Base-by-base conservation (phyloP, 2,888 invertebrate species). In the Tromatobia lineatoria region DNA sequence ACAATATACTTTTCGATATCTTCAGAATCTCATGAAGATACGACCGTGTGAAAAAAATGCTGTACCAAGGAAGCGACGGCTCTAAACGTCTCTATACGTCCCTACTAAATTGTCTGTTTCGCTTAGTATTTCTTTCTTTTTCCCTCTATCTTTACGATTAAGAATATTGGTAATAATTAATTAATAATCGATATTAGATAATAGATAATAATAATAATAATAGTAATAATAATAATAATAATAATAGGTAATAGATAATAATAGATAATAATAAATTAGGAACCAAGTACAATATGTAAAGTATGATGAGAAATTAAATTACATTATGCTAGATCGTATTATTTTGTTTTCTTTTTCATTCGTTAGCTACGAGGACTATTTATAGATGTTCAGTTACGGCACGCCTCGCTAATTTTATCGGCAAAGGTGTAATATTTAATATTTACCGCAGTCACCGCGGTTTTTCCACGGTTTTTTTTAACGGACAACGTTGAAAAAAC, bases 201-300 rank as follows among this genome's bases (percentile, higher is more conserved):
- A 92, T 93, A 91, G 85, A 88, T 90, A 88, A 85, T 88, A 88
- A 88, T 86, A 89, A 87, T 88, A 88, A 87, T 29, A 29, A 29
- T 29, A 29, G 88, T 88, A 87, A 88, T 89, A 86, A 86, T 87
- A 87, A 57, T 57, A 57, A 57, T 57, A 57, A 25, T 84, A 87
- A 88, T 87, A 88, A 85, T 87, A 87, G 85, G 4, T 29, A 29
- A 29, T 29, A 29, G 29, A 88, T 88, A 88, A 87, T 88, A 88
- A 88, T 87, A 88, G 86, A 90, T 89, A 89, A 89, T 90, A 92
- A 92, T 93, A 93, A 93, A 93, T 93, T 93, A 93, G 93, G 93
- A 93, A 93, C 93, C 92, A 93, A 91, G 90, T 93, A 93, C 91
- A 91, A 91, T 84, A 78, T 91, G 92, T 89, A 88, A 93, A 90